Evolutionary conservation across 2,113 vertebrate genomes (phyloP).

Genomic region (Perca flavescens): DNA sequence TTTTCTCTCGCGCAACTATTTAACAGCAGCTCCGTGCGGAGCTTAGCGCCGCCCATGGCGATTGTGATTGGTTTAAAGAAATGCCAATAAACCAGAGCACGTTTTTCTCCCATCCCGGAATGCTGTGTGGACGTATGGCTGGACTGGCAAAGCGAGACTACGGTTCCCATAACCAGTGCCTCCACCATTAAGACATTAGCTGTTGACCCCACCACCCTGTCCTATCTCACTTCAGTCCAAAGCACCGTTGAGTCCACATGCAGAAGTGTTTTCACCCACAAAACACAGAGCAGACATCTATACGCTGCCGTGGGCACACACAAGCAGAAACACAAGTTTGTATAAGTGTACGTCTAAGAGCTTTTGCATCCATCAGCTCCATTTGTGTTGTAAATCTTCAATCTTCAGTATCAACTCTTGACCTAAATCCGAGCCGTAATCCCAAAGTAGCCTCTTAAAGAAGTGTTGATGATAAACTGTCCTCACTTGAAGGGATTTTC

Average conservation of each 20-base stretch:
- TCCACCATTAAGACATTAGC: not conserved
- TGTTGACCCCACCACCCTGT: no score
- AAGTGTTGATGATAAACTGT: conserved; percentile 11
- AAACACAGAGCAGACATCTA: not conserved
- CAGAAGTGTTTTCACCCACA: no score
- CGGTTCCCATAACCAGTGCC: no score
- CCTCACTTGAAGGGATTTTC: conserved; percentile 39
- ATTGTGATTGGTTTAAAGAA: no score
- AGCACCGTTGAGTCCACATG: not conserved
- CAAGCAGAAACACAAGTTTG: not conserved
- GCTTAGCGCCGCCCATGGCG: no score
- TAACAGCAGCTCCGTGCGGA: no score
- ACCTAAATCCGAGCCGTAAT: conserved; percentile 40
- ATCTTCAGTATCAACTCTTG: conserved; percentile 37
- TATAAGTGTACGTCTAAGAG: not conserved
- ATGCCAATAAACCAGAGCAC: no score
- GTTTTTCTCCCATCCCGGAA: no score
- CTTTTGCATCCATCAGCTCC: conserved; percentile 1
- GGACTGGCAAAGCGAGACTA: no score
- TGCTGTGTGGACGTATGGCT: no score
- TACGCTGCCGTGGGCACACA: not conserved
- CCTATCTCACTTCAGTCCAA: not conserved
- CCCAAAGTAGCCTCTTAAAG: conserved; percentile 42
- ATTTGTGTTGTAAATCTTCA: conserved; percentile 8
- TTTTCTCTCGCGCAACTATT: no score